Conservation (phyloP, 2,888 invertebrate genomes). For the Eupithecia exiguata region DNA sequence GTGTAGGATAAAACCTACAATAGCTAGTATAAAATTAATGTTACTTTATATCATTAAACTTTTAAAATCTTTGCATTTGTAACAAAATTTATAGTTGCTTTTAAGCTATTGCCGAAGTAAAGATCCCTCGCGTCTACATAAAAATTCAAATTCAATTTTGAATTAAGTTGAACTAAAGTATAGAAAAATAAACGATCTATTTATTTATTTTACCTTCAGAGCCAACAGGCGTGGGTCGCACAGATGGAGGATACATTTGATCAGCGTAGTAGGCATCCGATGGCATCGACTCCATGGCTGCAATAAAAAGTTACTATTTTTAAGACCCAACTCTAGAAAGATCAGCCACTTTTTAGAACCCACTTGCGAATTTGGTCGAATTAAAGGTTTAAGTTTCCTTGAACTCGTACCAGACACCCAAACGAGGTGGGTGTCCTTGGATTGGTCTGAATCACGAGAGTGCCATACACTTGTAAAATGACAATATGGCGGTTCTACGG, state of each 20-base stretch:
- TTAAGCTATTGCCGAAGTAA: no score
- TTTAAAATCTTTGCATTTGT: no score
- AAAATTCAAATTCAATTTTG: no score
- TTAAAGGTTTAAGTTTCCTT: no score
- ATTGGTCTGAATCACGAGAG: background rate
- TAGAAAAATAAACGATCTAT: no score
- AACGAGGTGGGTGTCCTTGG: background rate
- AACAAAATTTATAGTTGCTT: no score
- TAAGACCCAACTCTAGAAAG: background rate
- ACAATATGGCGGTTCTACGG: background rate
- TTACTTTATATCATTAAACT: no score
- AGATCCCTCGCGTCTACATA: no score
- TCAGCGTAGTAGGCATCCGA: slow-evolving; percentile 73
- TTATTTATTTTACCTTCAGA: slow-evolving; percentile 83
- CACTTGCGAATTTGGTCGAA: background rate
- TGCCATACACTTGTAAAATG: background rate
- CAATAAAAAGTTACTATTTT: background rate
- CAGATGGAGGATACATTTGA: slow-evolving; percentile 84
- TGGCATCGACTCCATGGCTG: slow-evolving; percentile 64
- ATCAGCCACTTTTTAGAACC: background rate
- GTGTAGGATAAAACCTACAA: background rate
- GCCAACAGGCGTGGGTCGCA: slow-evolving; percentile 88
- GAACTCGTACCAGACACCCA: no score
- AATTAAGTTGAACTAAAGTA: no score
- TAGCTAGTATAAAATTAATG: background rate